Evolutionary conservation across 64 coral and sea anemone species (phyloP).

Genomic region (Actinia tenebrosa): DNA sequence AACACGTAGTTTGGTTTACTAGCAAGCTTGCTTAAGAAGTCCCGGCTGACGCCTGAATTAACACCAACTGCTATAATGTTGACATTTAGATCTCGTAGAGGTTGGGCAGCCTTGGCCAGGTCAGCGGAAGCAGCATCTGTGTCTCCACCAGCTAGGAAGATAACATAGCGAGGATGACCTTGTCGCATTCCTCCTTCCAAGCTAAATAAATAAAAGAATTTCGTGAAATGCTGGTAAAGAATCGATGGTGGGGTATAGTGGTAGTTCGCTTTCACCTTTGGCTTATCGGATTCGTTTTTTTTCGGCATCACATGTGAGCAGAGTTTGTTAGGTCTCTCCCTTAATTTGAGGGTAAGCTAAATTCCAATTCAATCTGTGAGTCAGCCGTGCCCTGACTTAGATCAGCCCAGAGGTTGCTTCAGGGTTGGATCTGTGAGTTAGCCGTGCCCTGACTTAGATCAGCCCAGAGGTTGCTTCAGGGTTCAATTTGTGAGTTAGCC

Average conservation of each 20-base stretch:
- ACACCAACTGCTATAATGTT: conserved; percentile 20
- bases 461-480: too few relatives aligned
- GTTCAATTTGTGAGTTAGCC: too few relatives aligned
- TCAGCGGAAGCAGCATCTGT: conserved; percentile 2
- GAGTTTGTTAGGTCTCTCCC: too few relatives aligned
- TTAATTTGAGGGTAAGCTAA: too few relatives aligned
- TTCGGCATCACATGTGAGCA: too few relatives aligned
- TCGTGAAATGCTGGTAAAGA: not conserved
- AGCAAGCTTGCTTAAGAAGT: conserved; percentile 5
- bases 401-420: too few relatives aligned
- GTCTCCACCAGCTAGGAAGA: conserved; percentile 13
- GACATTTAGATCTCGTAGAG: not conserved
- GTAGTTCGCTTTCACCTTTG: not conserved
- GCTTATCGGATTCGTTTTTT: too few relatives aligned
- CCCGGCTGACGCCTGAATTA: not conserved
- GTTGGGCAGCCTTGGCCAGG: conserved; percentile 7
- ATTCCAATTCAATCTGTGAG: too few relatives aligned
- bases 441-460: too few relatives aligned
- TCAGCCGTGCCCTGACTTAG: too few relatives aligned
- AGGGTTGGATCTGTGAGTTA: too few relatives aligned
- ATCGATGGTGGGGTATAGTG: not conserved
- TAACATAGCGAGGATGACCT: conserved; percentile 29
- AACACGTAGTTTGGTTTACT: not conserved
- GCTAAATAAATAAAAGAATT: not conserved
- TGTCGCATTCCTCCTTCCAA: conserved; percentile 36